Conservation (phyloP, 2,888 invertebrate genomes). For the Elaeidobius kamerunicus region DNA sequence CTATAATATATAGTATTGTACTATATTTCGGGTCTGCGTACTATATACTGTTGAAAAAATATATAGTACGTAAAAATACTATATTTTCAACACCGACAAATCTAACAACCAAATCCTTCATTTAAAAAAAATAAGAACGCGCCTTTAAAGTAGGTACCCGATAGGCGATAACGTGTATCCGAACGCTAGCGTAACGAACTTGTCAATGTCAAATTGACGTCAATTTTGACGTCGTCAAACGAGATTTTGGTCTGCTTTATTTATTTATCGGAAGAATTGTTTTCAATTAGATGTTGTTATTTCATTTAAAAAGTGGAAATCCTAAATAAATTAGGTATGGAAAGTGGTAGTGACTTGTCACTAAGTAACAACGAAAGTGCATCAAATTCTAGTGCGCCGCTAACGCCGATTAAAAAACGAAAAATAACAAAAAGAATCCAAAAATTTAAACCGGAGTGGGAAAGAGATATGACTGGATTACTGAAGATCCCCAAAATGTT, state of each 20-base stretch:
- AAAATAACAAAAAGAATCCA: background rate
- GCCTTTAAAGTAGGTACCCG: too few relatives aligned
- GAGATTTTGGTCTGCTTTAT: too few relatives aligned
- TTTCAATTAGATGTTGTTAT: background rate
- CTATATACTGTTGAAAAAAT: constrained; percentile 6
- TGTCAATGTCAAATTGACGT: background rate
- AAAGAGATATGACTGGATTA: background rate
- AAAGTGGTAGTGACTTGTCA: background rate
- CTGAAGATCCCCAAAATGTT: background rate
- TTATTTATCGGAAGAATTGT: background rate
- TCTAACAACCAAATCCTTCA: too few relatives aligned
- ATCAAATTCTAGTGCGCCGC: background rate
- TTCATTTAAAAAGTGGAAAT: background rate
- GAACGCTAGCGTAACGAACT: background rate
- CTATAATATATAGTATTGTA: constrained; percentile 7
- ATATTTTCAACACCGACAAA: background rate
- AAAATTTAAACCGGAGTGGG: background rate
- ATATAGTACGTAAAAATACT: constrained; percentile 8
- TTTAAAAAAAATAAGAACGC: background rate
- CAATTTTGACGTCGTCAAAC: background rate
- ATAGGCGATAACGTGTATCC: too few relatives aligned
- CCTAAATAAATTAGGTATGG: background rate
- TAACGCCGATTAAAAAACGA: background rate
- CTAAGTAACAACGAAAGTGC: background rate
- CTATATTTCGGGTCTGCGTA: constrained; percentile 8